Conservation (phyloP, 2,888 invertebrate species). For the Pandemis heparana region DNA sequence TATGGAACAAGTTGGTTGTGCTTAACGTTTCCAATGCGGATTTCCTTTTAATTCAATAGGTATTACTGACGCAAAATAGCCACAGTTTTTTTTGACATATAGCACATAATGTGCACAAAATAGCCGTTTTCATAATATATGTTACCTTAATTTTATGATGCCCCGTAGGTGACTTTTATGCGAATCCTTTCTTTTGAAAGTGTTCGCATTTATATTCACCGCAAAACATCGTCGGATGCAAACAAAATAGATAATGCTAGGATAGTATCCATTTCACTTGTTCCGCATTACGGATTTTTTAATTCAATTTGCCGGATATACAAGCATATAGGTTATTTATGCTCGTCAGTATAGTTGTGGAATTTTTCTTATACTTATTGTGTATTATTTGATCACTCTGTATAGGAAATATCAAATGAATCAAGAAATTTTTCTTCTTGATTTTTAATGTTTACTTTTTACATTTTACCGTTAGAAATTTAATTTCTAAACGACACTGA, state of each 20-base stretch:
- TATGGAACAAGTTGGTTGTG: slow-evolving; percentile 20
- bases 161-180: neutral
- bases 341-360: no score
- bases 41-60: neutral
- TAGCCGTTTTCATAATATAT: neutral
- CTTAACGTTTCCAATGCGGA: neutral
- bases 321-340: neutral
- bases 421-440: no score
- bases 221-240: neutral
- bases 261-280: slow-evolving; percentile 8
- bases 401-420: no score
- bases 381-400: no score
- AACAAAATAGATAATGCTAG: slow-evolving; percentile 7
- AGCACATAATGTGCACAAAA: neutral
- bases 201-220: slow-evolving; percentile 5
- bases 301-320: neutral
- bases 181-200: neutral
- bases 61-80: neutral
- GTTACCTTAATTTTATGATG: neutral
- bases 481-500: no score
- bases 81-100: neutral
- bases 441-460: no score
- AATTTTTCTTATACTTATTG: neutral
- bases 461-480: no score
- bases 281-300: slow-evolving; percentile 13